phyloP scores from a whole-genome alignment of 2,113 vertebrate species.

The Plestiodon gilberti region DNA sequence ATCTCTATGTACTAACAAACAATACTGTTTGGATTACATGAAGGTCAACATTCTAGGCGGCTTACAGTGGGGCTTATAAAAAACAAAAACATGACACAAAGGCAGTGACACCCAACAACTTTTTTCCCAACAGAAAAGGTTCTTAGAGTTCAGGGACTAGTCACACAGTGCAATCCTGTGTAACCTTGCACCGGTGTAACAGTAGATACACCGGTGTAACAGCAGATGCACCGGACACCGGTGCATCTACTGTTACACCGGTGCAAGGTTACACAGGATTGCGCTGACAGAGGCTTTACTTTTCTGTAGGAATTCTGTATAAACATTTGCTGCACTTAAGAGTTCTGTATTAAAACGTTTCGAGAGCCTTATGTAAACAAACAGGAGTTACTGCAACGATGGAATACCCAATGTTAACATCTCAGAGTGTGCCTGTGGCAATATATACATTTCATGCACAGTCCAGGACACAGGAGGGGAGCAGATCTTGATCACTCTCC shows the following conservation, averaged over 20 bases:
- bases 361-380: background rate
- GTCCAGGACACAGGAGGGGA: background rate
- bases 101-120: conserved; percentile 41
- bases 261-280: too few species aligned
- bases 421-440: background rate
- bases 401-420: background rate
- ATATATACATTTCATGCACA: background rate
- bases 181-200: too few species aligned
- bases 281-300: conserved; percentile 28
- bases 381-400: background rate
- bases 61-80: conserved; percentile 17
- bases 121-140: conserved; percentile 45
- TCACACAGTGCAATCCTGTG: too few species aligned
- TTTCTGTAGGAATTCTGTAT: conserved; percentile 57
- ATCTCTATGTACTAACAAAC: background rate
- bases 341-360: background rate
- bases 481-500: background rate
- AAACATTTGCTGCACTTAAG: conserved; percentile 54
- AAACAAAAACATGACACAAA: conserved; percentile 2
- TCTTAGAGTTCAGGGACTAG: conserved; percentile 45
- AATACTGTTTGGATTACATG: conserved; percentile 35
- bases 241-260: too few species aligned
- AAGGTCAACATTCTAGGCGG: conserved; percentile 41
- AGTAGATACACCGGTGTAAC: too few species aligned
- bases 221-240: too few species aligned